A percentile compares a stretch with the other conserved stretches of the same genome.
phyloP scores from a whole-genome alignment of 2,113 vertebrate species.

The Varanus salvator region DNA sequence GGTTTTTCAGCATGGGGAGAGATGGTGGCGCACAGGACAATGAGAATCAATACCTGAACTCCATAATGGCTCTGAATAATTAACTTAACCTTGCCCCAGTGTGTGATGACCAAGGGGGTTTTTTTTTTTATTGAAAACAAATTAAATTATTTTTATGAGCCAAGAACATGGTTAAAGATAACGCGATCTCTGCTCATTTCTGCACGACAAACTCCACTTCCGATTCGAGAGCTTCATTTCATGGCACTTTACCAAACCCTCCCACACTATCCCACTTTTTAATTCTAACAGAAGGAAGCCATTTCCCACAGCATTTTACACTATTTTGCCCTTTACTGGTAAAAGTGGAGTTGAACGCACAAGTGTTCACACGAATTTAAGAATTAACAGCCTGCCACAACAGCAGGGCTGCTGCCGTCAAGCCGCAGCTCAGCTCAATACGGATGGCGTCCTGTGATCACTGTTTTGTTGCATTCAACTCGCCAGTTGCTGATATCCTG shows the following conservation, averaged over 20 bases:
- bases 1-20: not conserved
- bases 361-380: not conserved
- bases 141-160: constrained; percentile 22
- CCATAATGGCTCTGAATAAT: not conserved
- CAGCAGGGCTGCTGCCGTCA: constrained; percentile 29
- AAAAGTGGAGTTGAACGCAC: constrained; percentile 1
- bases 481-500: not conserved
- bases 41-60: constrained; percentile 4
- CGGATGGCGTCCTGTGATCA: not conserved
- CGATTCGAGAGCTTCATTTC: constrained; percentile 1
- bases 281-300: not conserved
- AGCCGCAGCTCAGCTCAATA: constrained; percentile 39
- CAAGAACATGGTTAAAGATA: not conserved
- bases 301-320: not conserved
- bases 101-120: not conserved
- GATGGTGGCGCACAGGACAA: not conserved
- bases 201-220: not conserved
- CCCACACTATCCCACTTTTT: not conserved
- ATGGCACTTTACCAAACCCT: not conserved
- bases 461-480: not conserved
- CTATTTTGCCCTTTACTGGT: not conserved
- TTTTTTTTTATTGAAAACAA: not conserved
- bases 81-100: not conserved
- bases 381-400: constrained; percentile 29
- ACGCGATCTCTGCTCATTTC: not conserved